These are phyloP conservation scores for Syngnathus floridae DNA, from an alignment of 2,113 vertebrate genomes.

Conservation along the genomic window DNA sequence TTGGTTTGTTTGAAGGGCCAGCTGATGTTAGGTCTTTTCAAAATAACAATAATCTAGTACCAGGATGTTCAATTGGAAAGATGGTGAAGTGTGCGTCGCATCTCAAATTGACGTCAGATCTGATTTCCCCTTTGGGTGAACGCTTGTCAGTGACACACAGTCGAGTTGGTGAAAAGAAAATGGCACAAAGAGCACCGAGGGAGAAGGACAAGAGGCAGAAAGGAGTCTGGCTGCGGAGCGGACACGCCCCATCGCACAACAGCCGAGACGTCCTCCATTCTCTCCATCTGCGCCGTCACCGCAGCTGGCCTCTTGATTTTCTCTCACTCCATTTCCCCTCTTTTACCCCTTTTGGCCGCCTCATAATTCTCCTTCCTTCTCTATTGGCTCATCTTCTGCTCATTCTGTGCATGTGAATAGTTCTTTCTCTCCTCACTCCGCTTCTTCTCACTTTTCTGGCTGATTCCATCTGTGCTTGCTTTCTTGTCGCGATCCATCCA, in stretches of 20 bases:
- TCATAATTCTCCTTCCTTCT: conserved; percentile 32
- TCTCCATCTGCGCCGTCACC: conserved; percentile 43
- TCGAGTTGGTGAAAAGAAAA: conserved; percentile 2
- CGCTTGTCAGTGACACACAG: background rate
- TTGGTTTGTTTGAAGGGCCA: too few relatives aligned
- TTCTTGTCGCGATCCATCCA: conserved; percentile 1
- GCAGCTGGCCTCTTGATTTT: conserved; percentile 42
- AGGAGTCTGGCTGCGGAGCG: conserved; percentile 49
- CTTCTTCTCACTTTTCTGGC: conserved; percentile 19
- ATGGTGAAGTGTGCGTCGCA: background rate
- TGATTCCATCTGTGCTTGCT: conserved; percentile 10
- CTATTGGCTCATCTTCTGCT: conserved; percentile 24
- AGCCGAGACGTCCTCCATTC: conserved; percentile 47
- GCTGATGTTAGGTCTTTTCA: too few relatives aligned
- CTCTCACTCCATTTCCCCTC: conserved; percentile 54
- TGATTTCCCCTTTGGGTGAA: background rate
- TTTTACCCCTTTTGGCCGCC: conserved; percentile 46
- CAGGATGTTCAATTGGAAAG: background rate
- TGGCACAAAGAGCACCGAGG: conserved; percentile 18
- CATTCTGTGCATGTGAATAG: conserved; percentile 26
- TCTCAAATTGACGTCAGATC: background rate
- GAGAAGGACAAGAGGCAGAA: conserved; percentile 9
- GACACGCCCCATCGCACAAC: conserved; percentile 65
- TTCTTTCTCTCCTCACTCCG: conserved; percentile 33
- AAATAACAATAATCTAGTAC: too few relatives aligned